These are phyloP conservation scores for Magallana nippona DNA, from an alignment of 2,888 invertebrate genomes.

Conservation along the genomic window DNA sequence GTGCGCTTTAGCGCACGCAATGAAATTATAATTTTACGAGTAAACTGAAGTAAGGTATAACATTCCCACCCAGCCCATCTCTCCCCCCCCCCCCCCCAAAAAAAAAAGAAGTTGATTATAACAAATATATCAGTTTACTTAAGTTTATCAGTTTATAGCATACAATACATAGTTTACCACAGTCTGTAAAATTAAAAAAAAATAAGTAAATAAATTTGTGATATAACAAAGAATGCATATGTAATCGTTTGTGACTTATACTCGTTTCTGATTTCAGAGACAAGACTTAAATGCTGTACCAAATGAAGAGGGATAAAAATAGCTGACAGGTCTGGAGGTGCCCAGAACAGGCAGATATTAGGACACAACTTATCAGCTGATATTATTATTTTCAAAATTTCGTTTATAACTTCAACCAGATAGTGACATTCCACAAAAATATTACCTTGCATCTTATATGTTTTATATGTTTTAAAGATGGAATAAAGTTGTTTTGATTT, in stretches of 20 bases:
- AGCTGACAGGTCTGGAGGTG: not conserved
- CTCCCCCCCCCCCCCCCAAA: no score
- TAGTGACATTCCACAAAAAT: not conserved
- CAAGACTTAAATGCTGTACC: not conserved
- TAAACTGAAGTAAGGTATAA: slow-evolving; percentile 28
- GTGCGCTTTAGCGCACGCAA: no score
- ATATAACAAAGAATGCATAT: not conserved
- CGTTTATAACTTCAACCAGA: not conserved
- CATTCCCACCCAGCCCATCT: slow-evolving; percentile 5
- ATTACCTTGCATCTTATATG: not conserved
- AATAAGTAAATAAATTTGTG: no score
- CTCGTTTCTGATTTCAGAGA: not conserved
- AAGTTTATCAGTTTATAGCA: no score
- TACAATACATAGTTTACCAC: no score
- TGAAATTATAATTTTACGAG: slow-evolving; percentile 17
- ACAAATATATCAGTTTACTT: no score
- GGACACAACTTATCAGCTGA: not conserved
- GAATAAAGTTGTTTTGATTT: not conserved
- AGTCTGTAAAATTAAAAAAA: no score
- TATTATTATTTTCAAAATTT: no score
- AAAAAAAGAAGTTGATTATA: no score
- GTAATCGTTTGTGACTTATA: no score
- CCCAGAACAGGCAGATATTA: not conserved
- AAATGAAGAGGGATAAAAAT: not conserved
- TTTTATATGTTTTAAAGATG: not conserved